Evolutionary conservation across 53 echinoderm and acorn worm species (phyloP).

Genomic region (Glandiceps talaboti): DNA sequence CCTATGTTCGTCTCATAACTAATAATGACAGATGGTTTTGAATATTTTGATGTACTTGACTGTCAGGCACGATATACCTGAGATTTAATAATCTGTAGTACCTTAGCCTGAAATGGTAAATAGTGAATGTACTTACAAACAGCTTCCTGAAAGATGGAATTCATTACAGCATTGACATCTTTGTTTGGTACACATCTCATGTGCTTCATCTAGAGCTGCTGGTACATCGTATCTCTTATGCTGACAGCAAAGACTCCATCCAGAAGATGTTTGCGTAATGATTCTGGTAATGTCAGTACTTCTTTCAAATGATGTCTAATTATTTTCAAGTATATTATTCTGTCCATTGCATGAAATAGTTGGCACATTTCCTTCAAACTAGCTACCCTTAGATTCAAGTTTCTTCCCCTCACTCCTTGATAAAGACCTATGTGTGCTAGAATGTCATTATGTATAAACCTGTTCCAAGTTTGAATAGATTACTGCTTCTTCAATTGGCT

Average conservation of each 20-base stretch:
- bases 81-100: slow-evolving; percentile 10
- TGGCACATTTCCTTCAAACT: slow-evolving; percentile 9
- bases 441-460: background rate
- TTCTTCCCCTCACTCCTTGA: background rate
- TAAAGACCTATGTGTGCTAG: background rate
- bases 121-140: slow-evolving; percentile 15
- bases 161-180: slow-evolving; percentile 24
- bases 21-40: background rate
- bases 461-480: background rate
- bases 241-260: slow-evolving; percentile 26
- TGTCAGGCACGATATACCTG: background rate
- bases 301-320: slow-evolving; percentile 11
- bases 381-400: background rate
- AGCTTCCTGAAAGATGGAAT: slow-evolving; percentile 4
- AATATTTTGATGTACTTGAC: background rate
- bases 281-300: slow-evolving; percentile 5
- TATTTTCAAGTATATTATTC: slow-evolving; percentile 14
- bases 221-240: slow-evolving; percentile 7
- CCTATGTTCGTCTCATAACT: background rate
- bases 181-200: slow-evolving; percentile 29
- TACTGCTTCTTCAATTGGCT: background rate
- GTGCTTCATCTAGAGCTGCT: slow-evolving; percentile 31
- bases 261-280: slow-evolving; percentile 1
- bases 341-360: slow-evolving; percentile 25
- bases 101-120: slow-evolving; percentile 6